Evolutionary conservation across 2,888 invertebrate species (phyloP).

Genomic region (Oxystoma pomonae): DNA sequence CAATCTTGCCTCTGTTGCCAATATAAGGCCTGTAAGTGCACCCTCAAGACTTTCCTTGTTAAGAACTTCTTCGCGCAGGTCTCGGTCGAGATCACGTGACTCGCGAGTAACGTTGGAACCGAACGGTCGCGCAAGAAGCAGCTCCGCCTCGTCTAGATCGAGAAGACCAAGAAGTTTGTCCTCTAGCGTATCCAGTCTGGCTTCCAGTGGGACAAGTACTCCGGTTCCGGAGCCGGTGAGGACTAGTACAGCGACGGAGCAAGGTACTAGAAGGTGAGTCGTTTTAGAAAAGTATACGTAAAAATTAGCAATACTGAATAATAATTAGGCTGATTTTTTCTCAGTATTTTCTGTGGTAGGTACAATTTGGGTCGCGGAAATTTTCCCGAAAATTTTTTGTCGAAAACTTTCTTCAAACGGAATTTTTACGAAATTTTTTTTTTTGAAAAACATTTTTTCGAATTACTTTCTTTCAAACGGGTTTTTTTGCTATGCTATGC

Average conservation of each 20-base stretch:
- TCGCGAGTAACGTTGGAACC: slow-evolving; percentile 36
- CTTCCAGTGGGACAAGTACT: slow-evolving; percentile 43
- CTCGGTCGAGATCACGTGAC: slow-evolving; percentile 36
- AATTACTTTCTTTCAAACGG: too few relatives aligned
- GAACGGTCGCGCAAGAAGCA: slow-evolving; percentile 38
- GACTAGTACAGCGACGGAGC: neutral
- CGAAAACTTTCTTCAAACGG: too few relatives aligned
- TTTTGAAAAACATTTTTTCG: too few relatives aligned
- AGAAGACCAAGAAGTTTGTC: slow-evolving; percentile 43
- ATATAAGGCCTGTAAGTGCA: slow-evolving; percentile 43
- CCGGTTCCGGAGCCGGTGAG: slow-evolving; percentile 23
- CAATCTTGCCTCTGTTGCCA: slow-evolving; percentile 33
- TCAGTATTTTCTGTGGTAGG: too few relatives aligned
- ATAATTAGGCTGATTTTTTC: too few relatives aligned
- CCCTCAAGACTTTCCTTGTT: slow-evolving; percentile 36
- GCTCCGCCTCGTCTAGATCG: slow-evolving; percentile 43
- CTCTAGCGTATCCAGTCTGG: slow-evolving; percentile 44
- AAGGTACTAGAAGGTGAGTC: slow-evolving; percentile 14
- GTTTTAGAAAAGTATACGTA: too few relatives aligned
- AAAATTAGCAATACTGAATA: too few relatives aligned
- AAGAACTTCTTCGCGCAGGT: slow-evolving; percentile 15
- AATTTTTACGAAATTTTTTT: too few relatives aligned
- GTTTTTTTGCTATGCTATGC: too few relatives aligned
- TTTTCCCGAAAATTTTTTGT: too few relatives aligned
- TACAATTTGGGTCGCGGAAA: too few relatives aligned